Evolutionary conservation across 1,140 invertebrate genomes (phyloP).

Genomic region (Leguminivora glycinivorella): DNA sequence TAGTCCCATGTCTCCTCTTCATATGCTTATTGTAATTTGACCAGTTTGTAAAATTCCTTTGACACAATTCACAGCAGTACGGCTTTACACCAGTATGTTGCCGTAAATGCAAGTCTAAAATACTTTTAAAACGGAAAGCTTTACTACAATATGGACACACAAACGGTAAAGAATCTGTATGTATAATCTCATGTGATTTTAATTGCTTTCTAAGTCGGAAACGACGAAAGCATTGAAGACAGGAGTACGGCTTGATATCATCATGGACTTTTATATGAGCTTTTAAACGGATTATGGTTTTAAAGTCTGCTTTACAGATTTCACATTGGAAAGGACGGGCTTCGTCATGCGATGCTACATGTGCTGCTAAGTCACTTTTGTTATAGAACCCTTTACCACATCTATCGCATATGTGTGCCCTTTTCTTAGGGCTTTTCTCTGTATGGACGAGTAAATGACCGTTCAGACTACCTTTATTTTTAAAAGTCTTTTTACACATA

Average conservation of each 20-base stretch:
- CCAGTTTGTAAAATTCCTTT: constrained; percentile 87
- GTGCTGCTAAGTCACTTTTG: not conserved
- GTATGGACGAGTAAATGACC: constrained; percentile 1
- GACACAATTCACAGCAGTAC: constrained; percentile 81
- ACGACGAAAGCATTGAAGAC: constrained; percentile 5
- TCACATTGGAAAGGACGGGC: constrained; percentile 12
- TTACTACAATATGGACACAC: constrained; percentile 87
- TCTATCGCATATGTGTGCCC: not conserved
- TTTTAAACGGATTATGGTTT: not conserved
- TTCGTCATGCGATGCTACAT: not conserved
- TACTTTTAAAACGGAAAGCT: constrained; percentile 85
- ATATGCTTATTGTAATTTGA: constrained; percentile 89
- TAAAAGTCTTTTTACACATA: constrained; percentile 15
- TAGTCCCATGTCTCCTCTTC: constrained; percentile 83
- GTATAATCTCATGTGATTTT: constrained; percentile 79
- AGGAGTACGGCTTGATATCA: not conserved
- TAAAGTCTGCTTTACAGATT: constrained; percentile 15
- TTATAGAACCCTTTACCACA: constrained; percentile 13
- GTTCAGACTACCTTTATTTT: constrained; percentile 7
- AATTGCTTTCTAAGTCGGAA: constrained; percentile 81
- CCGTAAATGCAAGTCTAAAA: constrained; percentile 83
- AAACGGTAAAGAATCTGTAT: constrained; percentile 92
- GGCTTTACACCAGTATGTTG: constrained; percentile 83
- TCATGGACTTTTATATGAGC: not conserved
- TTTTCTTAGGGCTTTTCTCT: not conserved